phyloP scores from a whole-genome alignment of 2,888 invertebrate genomes.

The Athalia cordata region DNA sequence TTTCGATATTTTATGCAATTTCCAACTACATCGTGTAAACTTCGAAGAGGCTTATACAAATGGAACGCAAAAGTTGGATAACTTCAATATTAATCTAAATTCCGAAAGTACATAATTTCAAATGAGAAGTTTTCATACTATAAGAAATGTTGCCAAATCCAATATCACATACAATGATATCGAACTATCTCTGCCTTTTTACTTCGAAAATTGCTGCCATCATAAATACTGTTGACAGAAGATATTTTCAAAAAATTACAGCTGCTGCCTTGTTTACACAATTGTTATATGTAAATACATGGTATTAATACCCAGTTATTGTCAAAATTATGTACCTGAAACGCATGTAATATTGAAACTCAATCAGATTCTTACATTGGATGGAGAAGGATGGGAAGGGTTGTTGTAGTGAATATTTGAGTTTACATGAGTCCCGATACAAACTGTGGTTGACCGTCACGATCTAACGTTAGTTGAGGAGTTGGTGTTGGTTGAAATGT shows the following conservation, averaged over 20 bases:
- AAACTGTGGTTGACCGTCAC: slow-evolving; percentile 78
- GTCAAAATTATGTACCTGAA: slow-evolving; percentile 62
- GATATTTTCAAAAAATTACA: slow-evolving; percentile 28
- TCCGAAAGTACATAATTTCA: background rate
- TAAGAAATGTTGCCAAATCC: background rate
- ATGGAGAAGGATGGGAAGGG: slow-evolving; percentile 39
- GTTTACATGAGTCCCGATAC: slow-evolving; percentile 78
- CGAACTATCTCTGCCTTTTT: background rate
- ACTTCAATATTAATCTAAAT: background rate
- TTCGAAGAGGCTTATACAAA: slow-evolving; percentile 26
- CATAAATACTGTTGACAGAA: slow-evolving; percentile 16
- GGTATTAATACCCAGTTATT: slow-evolving; percentile 66
- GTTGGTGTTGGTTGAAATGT: slow-evolving; percentile 73
- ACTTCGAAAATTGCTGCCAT: slow-evolving; percentile 7
- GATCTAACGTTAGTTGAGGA: slow-evolving; percentile 75
- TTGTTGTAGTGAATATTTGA: slow-evolving; percentile 25
- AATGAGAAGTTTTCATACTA: background rate
- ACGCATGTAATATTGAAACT: slow-evolving; percentile 43
- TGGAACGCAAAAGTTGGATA: background rate
- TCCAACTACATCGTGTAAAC: slow-evolving; percentile 42
- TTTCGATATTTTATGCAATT: slow-evolving; percentile 40
- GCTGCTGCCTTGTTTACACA: slow-evolving; percentile 37
- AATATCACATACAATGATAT: slow-evolving; percentile 4
- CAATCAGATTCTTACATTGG: slow-evolving; percentile 24
- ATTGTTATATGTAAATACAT: slow-evolving; percentile 33